Conservation (phyloP, 2,888 invertebrate species). For the Bugulina stolonifera region DNA sequence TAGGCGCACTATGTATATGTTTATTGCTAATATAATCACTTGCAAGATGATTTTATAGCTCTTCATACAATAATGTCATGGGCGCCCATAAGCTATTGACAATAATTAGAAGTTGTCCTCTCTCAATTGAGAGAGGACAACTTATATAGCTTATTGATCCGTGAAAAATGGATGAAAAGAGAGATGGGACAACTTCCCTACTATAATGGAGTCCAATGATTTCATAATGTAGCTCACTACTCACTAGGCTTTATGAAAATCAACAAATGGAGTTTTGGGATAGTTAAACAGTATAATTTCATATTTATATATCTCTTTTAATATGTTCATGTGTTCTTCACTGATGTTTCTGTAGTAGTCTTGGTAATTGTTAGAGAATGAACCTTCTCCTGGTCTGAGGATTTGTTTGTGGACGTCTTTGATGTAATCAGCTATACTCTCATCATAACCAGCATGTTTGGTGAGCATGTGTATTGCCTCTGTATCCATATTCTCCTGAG, state of each 20-base stretch:
- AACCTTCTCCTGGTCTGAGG: neutral
- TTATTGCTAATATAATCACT: no score
- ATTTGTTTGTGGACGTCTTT: neutral
- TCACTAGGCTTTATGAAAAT: constrained; percentile 8
- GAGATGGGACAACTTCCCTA: no score
- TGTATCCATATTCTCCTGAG: constrained; percentile 3
- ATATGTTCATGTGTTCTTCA: constrained; percentile 4
- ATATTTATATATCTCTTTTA: neutral
- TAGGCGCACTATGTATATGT: no score
- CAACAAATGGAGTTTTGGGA: constrained; percentile 21
- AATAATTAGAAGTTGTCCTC: no score
- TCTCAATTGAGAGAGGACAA: no score
- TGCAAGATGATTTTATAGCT: no score
- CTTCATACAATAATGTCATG: no score
- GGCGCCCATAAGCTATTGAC: no score
- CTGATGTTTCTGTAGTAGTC: neutral
- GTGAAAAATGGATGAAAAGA: no score
- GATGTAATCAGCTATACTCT: neutral
- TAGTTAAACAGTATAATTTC: neutral
- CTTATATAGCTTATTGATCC: no score
- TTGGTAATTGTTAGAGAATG: neutral
- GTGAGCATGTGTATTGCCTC: neutral
- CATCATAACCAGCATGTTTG: neutral
- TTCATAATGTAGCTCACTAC: no score
- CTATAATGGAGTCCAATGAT: no score